phyloP scores from a whole-genome alignment of 2,797 vertebrate genomes.

The Threskiornis aethiopicus region DNA sequence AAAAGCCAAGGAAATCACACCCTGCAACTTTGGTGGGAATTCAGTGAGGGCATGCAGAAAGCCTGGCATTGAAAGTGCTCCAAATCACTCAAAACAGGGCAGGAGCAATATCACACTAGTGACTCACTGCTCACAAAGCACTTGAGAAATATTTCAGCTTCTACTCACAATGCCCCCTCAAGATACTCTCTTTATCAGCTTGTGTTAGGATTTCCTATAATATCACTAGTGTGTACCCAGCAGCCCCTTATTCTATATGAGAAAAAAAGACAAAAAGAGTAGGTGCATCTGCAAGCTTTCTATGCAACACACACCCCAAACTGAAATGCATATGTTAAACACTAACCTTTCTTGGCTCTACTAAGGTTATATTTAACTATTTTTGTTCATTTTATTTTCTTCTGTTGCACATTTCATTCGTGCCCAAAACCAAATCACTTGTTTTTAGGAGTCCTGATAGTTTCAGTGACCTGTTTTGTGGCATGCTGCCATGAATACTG shows the following conservation, averaged over 20 bases:
- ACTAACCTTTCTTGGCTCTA: not conserved
- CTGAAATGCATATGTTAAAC: fast-evolving
- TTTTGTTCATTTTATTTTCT: not conserved
- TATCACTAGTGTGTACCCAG: not conserved
- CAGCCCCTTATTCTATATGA: not conserved
- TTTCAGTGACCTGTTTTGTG: not conserved
- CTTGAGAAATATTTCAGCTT: not conserved
- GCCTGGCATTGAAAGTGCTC: not conserved
- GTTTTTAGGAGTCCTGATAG: not conserved
- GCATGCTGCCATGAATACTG: not conserved
- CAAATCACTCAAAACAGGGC: not conserved
- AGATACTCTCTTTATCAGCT: not conserved
- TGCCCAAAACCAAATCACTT: not conserved
- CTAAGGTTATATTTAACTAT: not conserved
- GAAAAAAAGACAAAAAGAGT: not conserved
- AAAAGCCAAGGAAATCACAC: not conserved
- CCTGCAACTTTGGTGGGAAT: not conserved
- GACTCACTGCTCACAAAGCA: not conserved
- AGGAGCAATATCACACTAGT: not conserved
- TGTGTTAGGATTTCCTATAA: not conserved
- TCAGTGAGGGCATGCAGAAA: not conserved
- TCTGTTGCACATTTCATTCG: not conserved
- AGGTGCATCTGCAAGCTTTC: not conserved
- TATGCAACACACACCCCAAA: not conserved
- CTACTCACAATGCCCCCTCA: not conserved